A percentile compares a stretch with the other conserved stretches of the same genome.
Conservation (phyloP, 2,888 invertebrate species). For the Dendrolimus houi region DNA sequence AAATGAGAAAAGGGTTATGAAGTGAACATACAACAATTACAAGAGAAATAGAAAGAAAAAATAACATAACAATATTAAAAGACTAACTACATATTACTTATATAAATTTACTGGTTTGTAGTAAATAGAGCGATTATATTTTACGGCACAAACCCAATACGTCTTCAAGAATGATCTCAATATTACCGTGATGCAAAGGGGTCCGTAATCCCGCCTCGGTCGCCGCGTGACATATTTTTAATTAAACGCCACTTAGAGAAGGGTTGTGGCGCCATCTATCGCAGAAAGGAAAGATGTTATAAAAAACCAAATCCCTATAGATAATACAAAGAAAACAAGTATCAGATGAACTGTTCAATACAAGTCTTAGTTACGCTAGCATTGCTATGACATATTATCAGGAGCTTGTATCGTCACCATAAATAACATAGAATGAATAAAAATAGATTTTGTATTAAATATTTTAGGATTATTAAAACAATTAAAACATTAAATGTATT, state of each 20-base stretch:
- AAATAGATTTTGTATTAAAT: not conserved
- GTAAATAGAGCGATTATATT: too few relatives aligned
- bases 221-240: slow-evolving; percentile 54
- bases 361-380: too few relatives aligned
- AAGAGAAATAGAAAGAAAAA: too few relatives aligned
- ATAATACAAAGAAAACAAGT: too few relatives aligned
- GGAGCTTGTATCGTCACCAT: not conserved
- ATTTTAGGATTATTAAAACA: not conserved
- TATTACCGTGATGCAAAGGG: not conserved
- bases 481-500: not conserved
- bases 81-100: too few relatives aligned
- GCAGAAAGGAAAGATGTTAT: not conserved
- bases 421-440: not conserved
- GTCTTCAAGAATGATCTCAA: too few relatives aligned
- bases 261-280: slow-evolving; percentile 13
- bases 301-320: not conserved
- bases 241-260: slow-evolving; percentile 56
- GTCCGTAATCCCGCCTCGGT: not conserved
- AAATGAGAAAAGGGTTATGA: too few relatives aligned
- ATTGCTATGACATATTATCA: not conserved
- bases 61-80: too few relatives aligned
- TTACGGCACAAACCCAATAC: too few relatives aligned
- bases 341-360: too few relatives aligned
- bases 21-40: too few relatives aligned
- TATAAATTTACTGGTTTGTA: too few relatives aligned